Evolutionary conservation across 2,113 vertebrate genomes (phyloP), one percentile per base, ranked within the genome.

Genomic region (Abramis brama): DNA sequence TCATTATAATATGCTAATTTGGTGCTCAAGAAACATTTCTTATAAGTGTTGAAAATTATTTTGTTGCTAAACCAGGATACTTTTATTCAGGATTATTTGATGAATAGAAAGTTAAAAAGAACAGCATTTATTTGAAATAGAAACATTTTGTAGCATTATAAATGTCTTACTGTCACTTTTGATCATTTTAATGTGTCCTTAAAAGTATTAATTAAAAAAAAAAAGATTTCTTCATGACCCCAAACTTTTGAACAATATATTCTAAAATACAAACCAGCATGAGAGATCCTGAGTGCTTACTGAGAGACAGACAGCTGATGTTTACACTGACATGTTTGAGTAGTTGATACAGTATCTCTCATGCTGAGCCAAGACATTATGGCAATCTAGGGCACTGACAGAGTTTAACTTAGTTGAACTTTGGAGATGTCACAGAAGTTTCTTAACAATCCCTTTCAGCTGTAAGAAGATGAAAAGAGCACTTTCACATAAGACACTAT

Each of bases 271-370:
- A 57, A 27, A 19, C 8, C 77, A 39, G 30, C 21, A 12, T 13
- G 0, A 17, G 33, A 13, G 23, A 55, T 5, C 25, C 45, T 13
- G 27, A 68, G 39, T 30, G 39, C 19, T 75, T 27, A 33, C 25
- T 75, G 25, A 74, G 17, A 33, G 68, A 60, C 30, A 79, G 79
- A 43, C 59, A 76, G 70, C 50, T 86, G 55, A 76, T 76, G 25
- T 66, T 62, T 82, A 62, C 71, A 23, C 17, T 77, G 71, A 82
- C 77, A 60, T 76, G 85, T 86, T 77, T 68, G 79, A 52, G 10
- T 39, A 57, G 30, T 10, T 82, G 79, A 83, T 73, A 52, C 50
- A 52, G 50, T 52, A 25, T 73, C 66, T 57, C 23, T 57, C 50
- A 74, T 43, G 82, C 50, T 7, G 23, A 83, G 82, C 82, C 68